phyloP scores from a whole-genome alignment of 1,140 invertebrate genomes.

The Aleiodes sp. region DNA sequence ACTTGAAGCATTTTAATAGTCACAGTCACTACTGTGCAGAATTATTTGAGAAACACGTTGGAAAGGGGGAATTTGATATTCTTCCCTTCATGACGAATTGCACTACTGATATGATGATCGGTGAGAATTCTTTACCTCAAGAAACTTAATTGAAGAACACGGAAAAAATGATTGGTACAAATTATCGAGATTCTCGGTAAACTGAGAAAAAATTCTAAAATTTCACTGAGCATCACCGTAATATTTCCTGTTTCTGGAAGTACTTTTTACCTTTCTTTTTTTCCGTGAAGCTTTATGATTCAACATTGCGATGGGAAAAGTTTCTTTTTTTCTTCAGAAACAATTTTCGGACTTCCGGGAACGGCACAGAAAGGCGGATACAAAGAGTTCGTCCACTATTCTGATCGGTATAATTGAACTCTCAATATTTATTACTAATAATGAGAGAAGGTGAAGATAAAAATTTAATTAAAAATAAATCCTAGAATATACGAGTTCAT shows the following conservation, averaged over 20 bases:
- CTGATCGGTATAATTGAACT: conserved; percentile 32
- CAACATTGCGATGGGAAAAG: neutral
- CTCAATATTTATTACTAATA: neutral
- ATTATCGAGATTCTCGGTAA: too few relatives aligned
- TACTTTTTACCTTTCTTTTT: too few relatives aligned
- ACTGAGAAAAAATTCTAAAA: too few relatives aligned
- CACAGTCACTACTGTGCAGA: conserved; percentile 41
- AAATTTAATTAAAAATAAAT: neutral
- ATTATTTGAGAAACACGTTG: conserved; percentile 35
- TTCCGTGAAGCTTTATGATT: neutral
- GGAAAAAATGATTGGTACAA: too few relatives aligned
- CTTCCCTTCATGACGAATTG: conserved; percentile 45
- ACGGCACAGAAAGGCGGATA: conserved; percentile 33
- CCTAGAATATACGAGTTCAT: conserved; percentile 59
- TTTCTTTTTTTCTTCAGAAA: conserved; percentile 28
- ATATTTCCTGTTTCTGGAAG: too few relatives aligned
- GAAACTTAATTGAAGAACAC: too few relatives aligned
- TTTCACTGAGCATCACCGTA: too few relatives aligned
- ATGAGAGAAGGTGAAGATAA: neutral
- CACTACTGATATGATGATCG: conserved; percentile 50
- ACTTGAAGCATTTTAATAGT: conserved; percentile 47
- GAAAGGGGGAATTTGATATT: conserved; percentile 47
- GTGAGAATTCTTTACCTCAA: conserved; percentile 43
- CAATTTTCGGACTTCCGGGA: conserved; percentile 36
- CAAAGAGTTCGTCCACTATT: conserved; percentile 37